These are phyloP conservation scores for Notarius lentiginosus DNA, from an alignment of 2,113 vertebrate species.

Conservation along the genomic window DNA sequence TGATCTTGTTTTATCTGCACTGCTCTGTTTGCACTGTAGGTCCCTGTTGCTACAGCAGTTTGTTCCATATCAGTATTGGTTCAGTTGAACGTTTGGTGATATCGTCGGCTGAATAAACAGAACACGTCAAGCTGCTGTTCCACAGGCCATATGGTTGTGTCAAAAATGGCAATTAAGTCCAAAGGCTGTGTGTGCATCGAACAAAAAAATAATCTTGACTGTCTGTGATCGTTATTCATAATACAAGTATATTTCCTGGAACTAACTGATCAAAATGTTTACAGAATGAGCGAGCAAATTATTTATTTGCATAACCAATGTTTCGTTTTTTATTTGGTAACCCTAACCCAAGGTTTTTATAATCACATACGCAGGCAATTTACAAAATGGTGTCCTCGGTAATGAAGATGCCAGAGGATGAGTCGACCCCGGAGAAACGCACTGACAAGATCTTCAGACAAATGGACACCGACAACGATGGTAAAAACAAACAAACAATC, in stretches of 20 bases:
- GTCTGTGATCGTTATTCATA: not conserved
- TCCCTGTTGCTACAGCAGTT: constrained; percentile 56
- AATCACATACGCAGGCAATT: constrained; percentile 67
- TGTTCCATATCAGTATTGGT: constrained; percentile 69
- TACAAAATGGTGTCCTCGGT: constrained; percentile 92
- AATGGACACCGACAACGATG: constrained; percentile 98
- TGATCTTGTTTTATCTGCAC: no score
- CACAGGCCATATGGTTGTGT: constrained; percentile 44
- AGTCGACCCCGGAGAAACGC: constrained; percentile 95
- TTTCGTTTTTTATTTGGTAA: not conserved
- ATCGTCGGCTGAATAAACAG: constrained; percentile 61
- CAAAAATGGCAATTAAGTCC: constrained; percentile 31
- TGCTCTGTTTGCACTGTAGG: constrained; percentile 61
- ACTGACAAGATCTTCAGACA: constrained; percentile 98
- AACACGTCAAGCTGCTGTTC: constrained; percentile 24
- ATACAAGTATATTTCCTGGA: not conserved
- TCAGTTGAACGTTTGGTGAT: constrained; percentile 63
- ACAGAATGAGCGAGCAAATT: no score
- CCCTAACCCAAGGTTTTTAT: no score
- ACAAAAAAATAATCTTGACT: constrained; percentile 25
- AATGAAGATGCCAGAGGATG: constrained; percentile 99
- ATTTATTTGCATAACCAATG: not conserved
- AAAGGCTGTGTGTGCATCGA: constrained; percentile 25
- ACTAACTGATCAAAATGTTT: not conserved
- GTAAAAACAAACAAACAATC: constrained; percentile 71